Conservation (phyloP, 2,888 invertebrate species). For the Caenorhabditis drosophilae region DNA sequence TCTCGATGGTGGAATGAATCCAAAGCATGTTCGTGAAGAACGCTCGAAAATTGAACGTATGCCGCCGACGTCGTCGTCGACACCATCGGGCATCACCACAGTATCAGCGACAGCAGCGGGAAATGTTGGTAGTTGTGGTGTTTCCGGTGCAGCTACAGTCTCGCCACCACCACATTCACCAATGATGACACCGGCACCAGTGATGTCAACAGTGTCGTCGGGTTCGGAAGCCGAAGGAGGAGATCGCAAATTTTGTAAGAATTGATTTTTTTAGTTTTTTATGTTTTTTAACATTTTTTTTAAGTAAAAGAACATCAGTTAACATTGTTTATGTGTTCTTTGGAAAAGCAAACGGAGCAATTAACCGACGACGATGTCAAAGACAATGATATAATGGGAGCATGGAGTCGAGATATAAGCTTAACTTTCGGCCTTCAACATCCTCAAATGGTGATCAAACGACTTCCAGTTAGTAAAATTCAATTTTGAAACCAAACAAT, state of each 20-base stretch:
- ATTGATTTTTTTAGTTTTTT: neutral
- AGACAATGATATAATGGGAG: slow-evolving; percentile 39
- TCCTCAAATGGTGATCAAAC: slow-evolving; percentile 46
- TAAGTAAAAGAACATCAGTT: slow-evolving; percentile 24
- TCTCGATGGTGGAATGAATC: slow-evolving; percentile 59
- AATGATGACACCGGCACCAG: slow-evolving; percentile 10
- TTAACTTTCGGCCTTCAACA: slow-evolving; percentile 51
- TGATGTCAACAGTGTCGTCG: slow-evolving; percentile 19
- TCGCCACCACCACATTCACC: neutral
- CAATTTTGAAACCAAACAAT: neutral
- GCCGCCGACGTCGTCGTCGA: slow-evolving; percentile 12
- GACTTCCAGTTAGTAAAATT: slow-evolving; percentile 38
- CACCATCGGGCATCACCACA: too few species aligned
- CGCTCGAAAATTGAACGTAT: slow-evolving; percentile 43
- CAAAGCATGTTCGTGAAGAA: slow-evolving; percentile 56
- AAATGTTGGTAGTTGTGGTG: neutral
- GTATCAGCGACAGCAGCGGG: slow-evolving; percentile 16
- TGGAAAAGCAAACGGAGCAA: slow-evolving; percentile 48
- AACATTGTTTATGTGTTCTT: slow-evolving; percentile 36
- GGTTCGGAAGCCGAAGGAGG: slow-evolving; percentile 27
- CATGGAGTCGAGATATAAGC: slow-evolving; percentile 49
- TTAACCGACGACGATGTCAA: slow-evolving; percentile 46
- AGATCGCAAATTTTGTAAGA: slow-evolving; percentile 10
- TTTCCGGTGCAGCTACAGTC: neutral
- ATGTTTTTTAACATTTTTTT: neutral